Percentiles rank a stretch among this genome's conserved stretches.
Conservation (phyloP, 2,888 invertebrate species). For the Strigamia transsilvanica region DNA sequence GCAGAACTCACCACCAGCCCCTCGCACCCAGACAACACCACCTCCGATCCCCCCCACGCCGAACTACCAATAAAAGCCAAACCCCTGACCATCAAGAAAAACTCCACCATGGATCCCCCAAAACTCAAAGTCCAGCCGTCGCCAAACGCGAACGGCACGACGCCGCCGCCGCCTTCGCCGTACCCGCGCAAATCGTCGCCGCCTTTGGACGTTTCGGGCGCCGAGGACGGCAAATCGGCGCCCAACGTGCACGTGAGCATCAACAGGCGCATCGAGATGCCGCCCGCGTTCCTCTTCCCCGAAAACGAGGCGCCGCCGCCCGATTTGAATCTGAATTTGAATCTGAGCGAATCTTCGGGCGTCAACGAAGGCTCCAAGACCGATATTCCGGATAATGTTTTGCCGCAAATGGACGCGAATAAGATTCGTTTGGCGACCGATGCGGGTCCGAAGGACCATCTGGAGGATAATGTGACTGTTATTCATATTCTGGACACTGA, state of each 20-base stretch:
- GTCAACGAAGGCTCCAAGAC: background rate
- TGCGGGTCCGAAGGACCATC: background rate
- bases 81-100: conserved; percentile 83
- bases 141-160: background rate
- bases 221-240: background rate
- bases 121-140: conserved; percentile 56
- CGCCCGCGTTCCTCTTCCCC: conserved; percentile 81
- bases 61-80: conserved; percentile 77
- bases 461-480: conserved; percentile 16
- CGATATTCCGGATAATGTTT: conserved; percentile 41
- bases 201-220: conserved; percentile 1
- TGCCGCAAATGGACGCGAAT: background rate
- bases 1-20: background rate
- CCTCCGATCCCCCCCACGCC: background rate
- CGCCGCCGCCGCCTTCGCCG: background rate
- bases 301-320: conserved; percentile 60
- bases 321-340: conserved; percentile 56
- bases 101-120: conserved; percentile 66
- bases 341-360: no score
- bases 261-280: conserved; percentile 81
- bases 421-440: background rate
- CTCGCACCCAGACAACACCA: background rate
- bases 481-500: background rate
- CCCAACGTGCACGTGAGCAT: conserved; percentile 71
- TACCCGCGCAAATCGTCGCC: conserved; percentile 23